These are phyloP conservation scores for Oxyruncus cristatus DNA, from an alignment of 2,113 vertebrate species.

Conservation along the genomic window DNA sequence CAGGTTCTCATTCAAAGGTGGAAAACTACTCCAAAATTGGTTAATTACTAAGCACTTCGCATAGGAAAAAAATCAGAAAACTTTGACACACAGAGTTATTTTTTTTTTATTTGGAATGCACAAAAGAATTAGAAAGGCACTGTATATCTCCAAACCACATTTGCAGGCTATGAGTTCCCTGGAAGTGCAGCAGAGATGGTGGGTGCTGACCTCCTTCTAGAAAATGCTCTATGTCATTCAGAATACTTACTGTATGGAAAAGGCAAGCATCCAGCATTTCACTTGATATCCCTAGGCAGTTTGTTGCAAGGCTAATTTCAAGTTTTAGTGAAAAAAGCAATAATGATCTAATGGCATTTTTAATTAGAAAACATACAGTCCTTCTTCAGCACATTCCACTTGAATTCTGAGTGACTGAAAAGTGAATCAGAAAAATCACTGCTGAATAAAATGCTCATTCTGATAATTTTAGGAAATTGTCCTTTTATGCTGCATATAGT, in stretches of 20 bases:
- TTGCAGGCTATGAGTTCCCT: neutral
- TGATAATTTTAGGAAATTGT: neutral
- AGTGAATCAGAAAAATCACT: neutral
- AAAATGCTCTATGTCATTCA: neutral
- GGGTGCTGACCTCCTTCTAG: neutral
- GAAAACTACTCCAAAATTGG: neutral
- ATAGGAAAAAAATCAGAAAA: neutral
- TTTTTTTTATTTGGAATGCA: neutral
- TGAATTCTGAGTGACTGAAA: neutral
- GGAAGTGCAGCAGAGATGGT: neutral
- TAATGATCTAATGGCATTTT: neutral
- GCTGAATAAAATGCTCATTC: neutral
- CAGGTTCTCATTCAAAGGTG: neutral
- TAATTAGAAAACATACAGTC: constrained; percentile 19
- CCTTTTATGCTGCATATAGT: neutral
- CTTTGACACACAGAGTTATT: neutral
- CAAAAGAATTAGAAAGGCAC: neutral
- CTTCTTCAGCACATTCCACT: neutral
- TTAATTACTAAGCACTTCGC: neutral
- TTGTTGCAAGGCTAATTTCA: constrained; percentile 15
- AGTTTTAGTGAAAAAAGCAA: constrained; percentile 8
- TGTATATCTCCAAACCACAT: neutral
- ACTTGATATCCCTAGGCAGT: neutral
- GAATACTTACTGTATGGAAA: neutral
- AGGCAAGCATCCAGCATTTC: neutral